phyloP scores from a whole-genome alignment of 2,797 vertebrate genomes.

The Phoeniculus purpureus region DNA sequence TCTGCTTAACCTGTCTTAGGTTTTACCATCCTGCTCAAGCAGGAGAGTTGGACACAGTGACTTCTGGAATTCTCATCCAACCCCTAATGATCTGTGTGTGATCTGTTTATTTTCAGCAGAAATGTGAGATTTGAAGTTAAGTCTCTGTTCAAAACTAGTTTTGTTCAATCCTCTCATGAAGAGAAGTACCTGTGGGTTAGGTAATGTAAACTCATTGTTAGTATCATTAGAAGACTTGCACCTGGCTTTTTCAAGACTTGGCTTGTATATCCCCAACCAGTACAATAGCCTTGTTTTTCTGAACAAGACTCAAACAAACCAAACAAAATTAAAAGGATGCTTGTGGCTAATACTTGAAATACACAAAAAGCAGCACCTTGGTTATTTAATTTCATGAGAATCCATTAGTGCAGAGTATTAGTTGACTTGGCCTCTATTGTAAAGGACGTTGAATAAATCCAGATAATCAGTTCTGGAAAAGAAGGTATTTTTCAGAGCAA shows the following conservation, averaged over 20 bases:
- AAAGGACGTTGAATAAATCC: not conserved
- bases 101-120: not conserved
- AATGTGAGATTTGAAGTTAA: not conserved
- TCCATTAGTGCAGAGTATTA: not conserved
- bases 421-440: not conserved
- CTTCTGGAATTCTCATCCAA: no score
- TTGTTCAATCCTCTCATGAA: not conserved
- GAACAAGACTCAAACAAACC: not conserved
- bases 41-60: no score
- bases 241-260: not conserved
- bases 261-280: not conserved
- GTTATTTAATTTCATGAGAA: not conserved
- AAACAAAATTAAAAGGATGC: not conserved
- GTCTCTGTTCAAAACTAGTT: not conserved
- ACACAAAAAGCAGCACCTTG: rapidly evolving
- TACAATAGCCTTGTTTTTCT: not conserved
- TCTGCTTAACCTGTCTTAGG: no score
- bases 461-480: not conserved
- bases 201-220: not conserved
- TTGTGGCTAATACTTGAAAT: not conserved
- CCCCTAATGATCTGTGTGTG: no score
- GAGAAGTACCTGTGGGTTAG: conserved; percentile 23
- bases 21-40: no score
- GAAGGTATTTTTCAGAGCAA: not conserved
- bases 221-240: not conserved